Conservation (phyloP, 1,140 invertebrate species). For the Dinoponera quadriceps region DNA sequence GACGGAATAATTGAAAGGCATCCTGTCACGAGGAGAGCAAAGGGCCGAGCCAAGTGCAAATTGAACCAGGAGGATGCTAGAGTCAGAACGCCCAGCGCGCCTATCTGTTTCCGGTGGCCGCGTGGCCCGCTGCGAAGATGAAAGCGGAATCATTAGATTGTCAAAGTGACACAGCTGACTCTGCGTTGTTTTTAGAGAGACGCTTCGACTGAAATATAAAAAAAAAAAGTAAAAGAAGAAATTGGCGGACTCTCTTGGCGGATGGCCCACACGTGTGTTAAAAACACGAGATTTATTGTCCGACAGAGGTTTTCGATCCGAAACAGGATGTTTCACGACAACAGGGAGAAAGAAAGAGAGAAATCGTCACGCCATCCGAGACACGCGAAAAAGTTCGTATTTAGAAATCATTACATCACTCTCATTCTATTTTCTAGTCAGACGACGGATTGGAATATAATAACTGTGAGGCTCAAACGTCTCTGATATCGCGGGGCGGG, state of each 20-base stretch:
- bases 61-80: slow-evolving; percentile 70
- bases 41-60: slow-evolving; percentile 75
- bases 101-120: slow-evolving; percentile 67
- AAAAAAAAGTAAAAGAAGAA: neutral
- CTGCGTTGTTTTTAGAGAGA: slow-evolving; percentile 5
- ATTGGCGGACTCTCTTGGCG: neutral
- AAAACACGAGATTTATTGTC: slow-evolving; percentile 38
- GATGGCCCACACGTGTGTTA: neutral
- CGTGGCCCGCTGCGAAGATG: slow-evolving; percentile 47
- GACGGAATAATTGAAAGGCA: slow-evolving; percentile 79
- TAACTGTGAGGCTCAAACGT: too few relatives aligned
- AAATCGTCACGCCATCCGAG: neutral
- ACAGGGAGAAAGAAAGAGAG: neutral
- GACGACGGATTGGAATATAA: too few relatives aligned
- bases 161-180: slow-evolving; percentile 49
- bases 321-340: neutral
- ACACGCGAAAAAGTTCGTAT: too few relatives aligned
- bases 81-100: slow-evolving; percentile 49
- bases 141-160: slow-evolving; percentile 57
- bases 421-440: too few relatives aligned
- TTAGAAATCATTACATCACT: too few relatives aligned
- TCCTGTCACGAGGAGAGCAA: slow-evolving; percentile 67
- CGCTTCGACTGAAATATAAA: neutral
- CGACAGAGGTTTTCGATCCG: slow-evolving; percentile 2
- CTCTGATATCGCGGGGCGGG: too few relatives aligned